Conservation (phyloP, 2,888 invertebrate genomes). For the Dichetophora obliterata region DNA sequence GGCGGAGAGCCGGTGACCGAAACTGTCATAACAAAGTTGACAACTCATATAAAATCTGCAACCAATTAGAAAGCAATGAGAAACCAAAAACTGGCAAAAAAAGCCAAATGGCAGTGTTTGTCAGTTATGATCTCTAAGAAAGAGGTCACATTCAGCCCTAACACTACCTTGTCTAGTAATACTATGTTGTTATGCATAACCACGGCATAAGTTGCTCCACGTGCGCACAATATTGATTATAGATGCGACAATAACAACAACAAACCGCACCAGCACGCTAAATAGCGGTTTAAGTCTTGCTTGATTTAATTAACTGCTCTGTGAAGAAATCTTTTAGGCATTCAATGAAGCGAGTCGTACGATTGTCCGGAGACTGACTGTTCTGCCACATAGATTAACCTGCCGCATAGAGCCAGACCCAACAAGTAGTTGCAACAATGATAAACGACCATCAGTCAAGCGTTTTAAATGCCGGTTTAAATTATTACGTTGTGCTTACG, state of each 20-base stretch:
- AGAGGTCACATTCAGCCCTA: no score
- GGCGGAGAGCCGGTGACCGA: no score
- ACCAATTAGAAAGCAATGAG: no score
- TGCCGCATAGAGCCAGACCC: background rate
- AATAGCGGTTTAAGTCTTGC: slow-evolving; percentile 41
- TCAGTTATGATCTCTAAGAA: no score
- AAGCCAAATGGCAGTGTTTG: background rate
- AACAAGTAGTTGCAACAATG: slow-evolving; percentile 18
- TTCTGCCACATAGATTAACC: background rate
- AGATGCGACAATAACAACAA: slow-evolving; percentile 39
- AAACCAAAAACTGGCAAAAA: background rate
- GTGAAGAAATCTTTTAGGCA: background rate
- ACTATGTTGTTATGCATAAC: no score
- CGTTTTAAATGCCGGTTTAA: slow-evolving; percentile 31
- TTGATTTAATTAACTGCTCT: slow-evolving; percentile 58
- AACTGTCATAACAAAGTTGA: no score
- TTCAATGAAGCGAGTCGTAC: background rate
- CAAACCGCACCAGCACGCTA: slow-evolving; percentile 16
- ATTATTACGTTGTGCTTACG: background rate
- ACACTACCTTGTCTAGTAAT: no score
- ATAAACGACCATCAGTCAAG: slow-evolving; percentile 51
- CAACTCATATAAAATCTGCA: no score
- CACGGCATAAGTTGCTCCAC: slow-evolving; percentile 28
- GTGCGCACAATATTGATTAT: slow-evolving; percentile 51
- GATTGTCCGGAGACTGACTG: background rate